These are phyloP conservation scores for Microctonus aethiopoides DNA, from an alignment of 2,888 invertebrate genomes.

Conservation along the genomic window DNA sequence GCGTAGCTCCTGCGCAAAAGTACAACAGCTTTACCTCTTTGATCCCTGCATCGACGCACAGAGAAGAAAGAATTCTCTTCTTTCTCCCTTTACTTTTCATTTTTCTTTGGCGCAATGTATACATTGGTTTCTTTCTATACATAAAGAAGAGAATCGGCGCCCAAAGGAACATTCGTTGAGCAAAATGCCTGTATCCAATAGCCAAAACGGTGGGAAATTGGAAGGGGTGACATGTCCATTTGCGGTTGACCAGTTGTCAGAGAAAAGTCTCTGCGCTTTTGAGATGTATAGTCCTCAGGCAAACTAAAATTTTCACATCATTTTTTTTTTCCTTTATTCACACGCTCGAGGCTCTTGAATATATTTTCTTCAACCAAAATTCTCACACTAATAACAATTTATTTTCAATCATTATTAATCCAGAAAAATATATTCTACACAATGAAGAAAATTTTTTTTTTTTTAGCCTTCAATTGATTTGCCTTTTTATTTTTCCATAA, in stretches of 20 bases:
- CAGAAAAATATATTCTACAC: not conserved
- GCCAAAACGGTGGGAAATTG: slow-evolving; percentile 58
- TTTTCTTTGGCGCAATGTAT: not conserved
- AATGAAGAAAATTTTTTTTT: no score
- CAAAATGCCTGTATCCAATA: slow-evolving; percentile 36
- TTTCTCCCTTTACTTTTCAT: not conserved
- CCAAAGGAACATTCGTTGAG: slow-evolving; percentile 32
- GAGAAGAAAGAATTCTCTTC: slow-evolving; percentile 7
- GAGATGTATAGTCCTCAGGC: slow-evolving; percentile 2
- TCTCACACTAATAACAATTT: slow-evolving; percentile 19
- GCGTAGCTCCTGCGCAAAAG: slow-evolving; percentile 48
- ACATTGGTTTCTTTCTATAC: slow-evolving; percentile 15
- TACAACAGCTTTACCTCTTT: slow-evolving; percentile 58
- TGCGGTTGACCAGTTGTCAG: slow-evolving; percentile 64
- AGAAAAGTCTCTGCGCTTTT: slow-evolving; percentile 31
- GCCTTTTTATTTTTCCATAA: not conserved
- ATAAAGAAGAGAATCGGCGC: slow-evolving; percentile 47
- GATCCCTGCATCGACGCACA: slow-evolving; percentile 42
- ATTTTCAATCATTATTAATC: not conserved
- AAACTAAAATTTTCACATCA: slow-evolving; percentile 16
- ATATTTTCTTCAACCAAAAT: not conserved
- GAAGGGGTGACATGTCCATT: slow-evolving; percentile 66
- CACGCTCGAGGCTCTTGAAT: not conserved
- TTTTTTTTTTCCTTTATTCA: slow-evolving; percentile 11
- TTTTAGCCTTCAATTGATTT: not conserved